Evolutionary conservation across 1,140 invertebrate species (phyloP).

Genomic region (Solen grandis): DNA sequence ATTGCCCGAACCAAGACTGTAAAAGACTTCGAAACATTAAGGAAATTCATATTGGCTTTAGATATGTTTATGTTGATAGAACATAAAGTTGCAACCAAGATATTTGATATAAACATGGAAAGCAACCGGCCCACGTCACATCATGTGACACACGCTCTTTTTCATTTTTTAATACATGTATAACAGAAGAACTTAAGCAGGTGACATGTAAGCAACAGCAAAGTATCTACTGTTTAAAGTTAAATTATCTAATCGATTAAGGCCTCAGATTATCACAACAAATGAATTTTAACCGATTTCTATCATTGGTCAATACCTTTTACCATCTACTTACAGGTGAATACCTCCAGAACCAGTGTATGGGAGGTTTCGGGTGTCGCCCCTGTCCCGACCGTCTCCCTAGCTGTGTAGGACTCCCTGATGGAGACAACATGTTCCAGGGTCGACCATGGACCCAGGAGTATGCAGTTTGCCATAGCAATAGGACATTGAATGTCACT

Average conservation of each 20-base stretch:
- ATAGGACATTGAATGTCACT: slow-evolving; percentile 52
- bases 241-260: slow-evolving; percentile 24
- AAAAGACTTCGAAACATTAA: no score
- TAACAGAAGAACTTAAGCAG: no score
- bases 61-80: no score
- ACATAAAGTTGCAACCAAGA: no score
- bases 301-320: neutral
- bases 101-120: no score
- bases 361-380: slow-evolving; percentile 32
- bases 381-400: slow-evolving; percentile 54
- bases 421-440: slow-evolving; percentile 51
- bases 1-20: no score
- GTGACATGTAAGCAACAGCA: slow-evolving; percentile 54
- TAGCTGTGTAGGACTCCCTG: slow-evolving; percentile 54
- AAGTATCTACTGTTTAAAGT: slow-evolving; percentile 31
- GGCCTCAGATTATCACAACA: neutral
- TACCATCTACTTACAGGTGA: slow-evolving; percentile 48
- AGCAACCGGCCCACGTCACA: no score
- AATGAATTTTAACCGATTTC: neutral
- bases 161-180: no score
- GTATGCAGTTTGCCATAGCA: slow-evolving; percentile 52
- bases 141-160: no score
- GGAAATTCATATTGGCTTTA: no score
- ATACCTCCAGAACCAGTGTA: slow-evolving; percentile 60
- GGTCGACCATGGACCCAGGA: slow-evolving; percentile 50